Evolutionary conservation across 2,888 invertebrate species (phyloP).

Genomic region (Atethmia centrago): DNA sequence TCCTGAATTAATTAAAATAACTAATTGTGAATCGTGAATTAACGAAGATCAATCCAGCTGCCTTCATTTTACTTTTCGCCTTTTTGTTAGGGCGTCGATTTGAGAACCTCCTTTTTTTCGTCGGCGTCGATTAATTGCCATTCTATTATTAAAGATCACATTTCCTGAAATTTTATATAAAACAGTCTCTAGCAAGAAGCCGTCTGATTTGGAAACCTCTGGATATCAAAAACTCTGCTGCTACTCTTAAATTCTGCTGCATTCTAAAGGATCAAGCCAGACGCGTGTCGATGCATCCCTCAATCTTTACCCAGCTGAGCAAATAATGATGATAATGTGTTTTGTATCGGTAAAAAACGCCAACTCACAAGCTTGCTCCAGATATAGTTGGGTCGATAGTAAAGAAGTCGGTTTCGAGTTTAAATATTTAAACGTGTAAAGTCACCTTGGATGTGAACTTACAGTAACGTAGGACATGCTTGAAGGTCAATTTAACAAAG

Average conservation of each 20-base stretch:
- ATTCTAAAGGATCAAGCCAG: not conserved
- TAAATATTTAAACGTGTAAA: slow-evolving; percentile 27
- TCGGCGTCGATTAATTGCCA: too few species aligned
- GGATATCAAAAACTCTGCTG: not conserved
- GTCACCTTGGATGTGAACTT: slow-evolving; percentile 22
- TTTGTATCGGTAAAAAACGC: slow-evolving; percentile 9
- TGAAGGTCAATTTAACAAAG: not conserved
- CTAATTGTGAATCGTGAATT: too few species aligned
- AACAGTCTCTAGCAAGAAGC: not conserved
- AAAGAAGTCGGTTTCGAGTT: slow-evolving; percentile 2
- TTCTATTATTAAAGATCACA: not conserved
- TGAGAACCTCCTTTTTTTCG: too few species aligned
- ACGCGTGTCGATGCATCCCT: not conserved
- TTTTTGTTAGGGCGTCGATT: too few species aligned
- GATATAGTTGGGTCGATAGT: slow-evolving; percentile 13
- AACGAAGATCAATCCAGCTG: too few species aligned
- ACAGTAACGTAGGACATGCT: not conserved
- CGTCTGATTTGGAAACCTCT: not conserved
- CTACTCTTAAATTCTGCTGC: not conserved
- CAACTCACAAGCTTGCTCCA: not conserved
- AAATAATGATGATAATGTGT: slow-evolving; percentile 18
- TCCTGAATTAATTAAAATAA: too few species aligned
- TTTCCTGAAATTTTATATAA: not conserved
- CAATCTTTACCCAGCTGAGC: slow-evolving; percentile 26
- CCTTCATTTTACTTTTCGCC: too few species aligned